Evolutionary conservation across 2,113 vertebrate species (phyloP).

Genomic region (Neotoma lepida): DNA sequence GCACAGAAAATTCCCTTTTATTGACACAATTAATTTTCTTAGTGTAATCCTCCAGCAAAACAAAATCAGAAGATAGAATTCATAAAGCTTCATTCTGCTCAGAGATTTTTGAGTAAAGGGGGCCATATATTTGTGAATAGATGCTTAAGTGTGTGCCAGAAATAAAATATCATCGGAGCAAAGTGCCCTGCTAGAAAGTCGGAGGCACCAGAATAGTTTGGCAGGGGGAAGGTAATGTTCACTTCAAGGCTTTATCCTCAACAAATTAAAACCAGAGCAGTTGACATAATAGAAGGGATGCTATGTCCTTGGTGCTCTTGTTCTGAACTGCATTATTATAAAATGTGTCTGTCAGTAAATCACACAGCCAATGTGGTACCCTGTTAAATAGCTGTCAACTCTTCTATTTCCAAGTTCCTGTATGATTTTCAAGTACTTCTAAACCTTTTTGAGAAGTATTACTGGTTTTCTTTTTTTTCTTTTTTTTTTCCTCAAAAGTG

Average conservation of each 20-base stretch:
- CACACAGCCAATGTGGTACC: slow-evolving; percentile 51
- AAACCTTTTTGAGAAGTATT: slow-evolving; percentile 70
- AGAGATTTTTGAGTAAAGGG: slow-evolving; percentile 70
- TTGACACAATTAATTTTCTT: slow-evolving; percentile 73
- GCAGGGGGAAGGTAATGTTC: slow-evolving; percentile 68
- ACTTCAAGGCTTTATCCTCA: slow-evolving; percentile 74
- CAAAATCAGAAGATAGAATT: slow-evolving; percentile 74
- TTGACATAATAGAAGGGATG: slow-evolving; percentile 80
- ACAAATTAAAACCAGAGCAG: slow-evolving; percentile 74
- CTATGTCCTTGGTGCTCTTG: slow-evolving; percentile 77
- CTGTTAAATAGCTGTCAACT: slow-evolving; percentile 71
- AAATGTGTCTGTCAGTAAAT: slow-evolving; percentile 81
- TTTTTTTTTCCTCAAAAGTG: slow-evolving; percentile 23
- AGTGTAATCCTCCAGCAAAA: slow-evolving; percentile 72
- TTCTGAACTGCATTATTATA: slow-evolving; percentile 67
- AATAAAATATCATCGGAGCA: slow-evolving; percentile 72
- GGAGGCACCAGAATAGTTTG: slow-evolving; percentile 72
- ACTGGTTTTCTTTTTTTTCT: background rate
- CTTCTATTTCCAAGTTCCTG: slow-evolving; percentile 62
- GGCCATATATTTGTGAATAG: slow-evolving; percentile 64
- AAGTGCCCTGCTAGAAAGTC: slow-evolving; percentile 67
- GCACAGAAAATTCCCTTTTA: slow-evolving; percentile 74
- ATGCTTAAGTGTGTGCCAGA: slow-evolving; percentile 63
- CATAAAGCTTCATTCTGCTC: slow-evolving; percentile 72
- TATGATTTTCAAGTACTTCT: slow-evolving; percentile 71